phyloP scores from a whole-genome alignment of 2,113 vertebrate species.

The Coptodon bakossiorum region DNA sequence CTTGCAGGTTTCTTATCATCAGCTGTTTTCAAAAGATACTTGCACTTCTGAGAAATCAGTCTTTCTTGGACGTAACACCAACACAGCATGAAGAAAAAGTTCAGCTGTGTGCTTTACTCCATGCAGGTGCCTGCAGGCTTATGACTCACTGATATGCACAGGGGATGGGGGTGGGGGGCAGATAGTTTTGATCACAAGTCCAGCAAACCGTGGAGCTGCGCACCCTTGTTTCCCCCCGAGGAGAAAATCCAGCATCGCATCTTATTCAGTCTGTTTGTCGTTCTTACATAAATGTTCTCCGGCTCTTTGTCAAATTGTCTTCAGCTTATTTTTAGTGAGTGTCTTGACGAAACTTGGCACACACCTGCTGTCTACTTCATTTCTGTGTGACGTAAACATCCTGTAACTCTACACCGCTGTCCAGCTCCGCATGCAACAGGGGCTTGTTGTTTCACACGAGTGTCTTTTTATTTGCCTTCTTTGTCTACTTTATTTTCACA shows the following conservation, averaged over 20 bases:
- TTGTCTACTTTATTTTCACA: background rate
- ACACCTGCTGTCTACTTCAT: background rate
- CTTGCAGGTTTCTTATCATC: background rate
- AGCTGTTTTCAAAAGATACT: background rate
- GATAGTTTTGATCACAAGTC: background rate
- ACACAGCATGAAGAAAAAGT: background rate
- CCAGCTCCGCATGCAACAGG: background rate
- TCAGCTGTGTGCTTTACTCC: constrained; percentile 3
- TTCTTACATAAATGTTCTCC: background rate
- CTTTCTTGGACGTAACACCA: background rate
- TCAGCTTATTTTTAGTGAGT: constrained; percentile 1
- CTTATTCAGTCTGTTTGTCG: background rate
- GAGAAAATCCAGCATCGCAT: background rate
- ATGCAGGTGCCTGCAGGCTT: background rate
- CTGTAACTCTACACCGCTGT: constrained; percentile 34
- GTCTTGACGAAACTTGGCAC: background rate
- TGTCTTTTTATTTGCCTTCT: constrained; percentile 1
- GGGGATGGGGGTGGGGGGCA: background rate
- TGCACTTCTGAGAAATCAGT: background rate
- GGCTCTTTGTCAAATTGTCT: background rate
- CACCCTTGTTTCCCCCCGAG: background rate
- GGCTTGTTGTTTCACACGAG: background rate
- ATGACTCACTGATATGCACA: background rate
- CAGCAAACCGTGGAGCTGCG: background rate
- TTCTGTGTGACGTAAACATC: constrained; percentile 1